Conservation (phyloP, 2,888 invertebrate genomes). For the Ennomos erosarius region DNA sequence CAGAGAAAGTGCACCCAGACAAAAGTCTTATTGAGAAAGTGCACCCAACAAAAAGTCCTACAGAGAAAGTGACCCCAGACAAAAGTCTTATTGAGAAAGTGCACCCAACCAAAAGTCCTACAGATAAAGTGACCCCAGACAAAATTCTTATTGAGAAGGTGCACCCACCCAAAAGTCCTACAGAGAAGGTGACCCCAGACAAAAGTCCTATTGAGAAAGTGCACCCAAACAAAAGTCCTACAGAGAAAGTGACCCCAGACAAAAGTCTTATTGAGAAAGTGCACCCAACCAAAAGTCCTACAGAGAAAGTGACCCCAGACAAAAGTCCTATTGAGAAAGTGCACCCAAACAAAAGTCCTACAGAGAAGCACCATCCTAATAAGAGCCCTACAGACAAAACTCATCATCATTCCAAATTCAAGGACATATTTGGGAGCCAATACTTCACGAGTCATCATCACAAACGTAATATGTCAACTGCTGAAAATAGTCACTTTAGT, state of each 20-base stretch:
- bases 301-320: too few relatives aligned
- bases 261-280: too few relatives aligned
- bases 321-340: constrained; percentile 8
- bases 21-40: constrained; percentile 8
- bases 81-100: constrained; percentile 17
- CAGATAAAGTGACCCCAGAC: constrained; percentile 50
- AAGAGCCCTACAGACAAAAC: constrained; percentile 65
- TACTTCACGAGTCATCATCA: constrained; percentile 29
- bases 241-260: too few relatives aligned
- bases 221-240: too few relatives aligned
- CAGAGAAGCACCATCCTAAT: constrained; percentile 17
- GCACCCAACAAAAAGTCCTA: constrained; percentile 6
- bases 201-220: too few relatives aligned
- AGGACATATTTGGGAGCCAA: constrained; percentile 63
- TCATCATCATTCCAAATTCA: constrained; percentile 52
- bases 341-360: constrained; percentile 7
- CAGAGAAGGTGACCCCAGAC: too few relatives aligned
- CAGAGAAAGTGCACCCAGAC: too few relatives aligned
- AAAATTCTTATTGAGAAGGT: too few relatives aligned
- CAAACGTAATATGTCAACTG: constrained; percentile 49
- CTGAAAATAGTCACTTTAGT: constrained; percentile 6
- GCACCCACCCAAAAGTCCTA: too few relatives aligned
- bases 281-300: too few relatives aligned
- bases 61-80: constrained; percentile 11
- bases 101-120: constrained; percentile 52